Conservation (phyloP, 2,797 vertebrate species). For the Oreortyx pictus region DNA sequence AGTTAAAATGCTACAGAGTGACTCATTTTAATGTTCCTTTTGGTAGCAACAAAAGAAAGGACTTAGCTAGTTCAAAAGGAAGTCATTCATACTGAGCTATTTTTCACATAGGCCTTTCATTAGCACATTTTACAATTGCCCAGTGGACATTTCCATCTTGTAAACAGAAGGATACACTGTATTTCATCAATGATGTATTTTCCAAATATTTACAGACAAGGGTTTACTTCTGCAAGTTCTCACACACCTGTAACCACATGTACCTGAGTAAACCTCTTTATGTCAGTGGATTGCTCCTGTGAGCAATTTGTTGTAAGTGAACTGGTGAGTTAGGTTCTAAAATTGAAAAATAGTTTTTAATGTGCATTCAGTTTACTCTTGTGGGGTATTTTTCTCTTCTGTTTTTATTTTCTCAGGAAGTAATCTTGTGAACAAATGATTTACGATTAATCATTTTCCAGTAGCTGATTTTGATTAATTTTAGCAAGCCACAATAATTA, state of each 20-base stretch:
- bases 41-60: not conserved
- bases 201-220: constrained; percentile 3
- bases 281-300: not conserved
- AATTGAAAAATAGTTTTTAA: constrained; percentile 28
- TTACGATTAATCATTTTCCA: not conserved
- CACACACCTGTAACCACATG: not conserved
- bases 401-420: not conserved
- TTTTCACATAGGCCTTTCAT: constrained; percentile 34
- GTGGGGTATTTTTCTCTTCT: fast-evolving
- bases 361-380: not conserved
- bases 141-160: constrained; percentile 16
- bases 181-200: not conserved
- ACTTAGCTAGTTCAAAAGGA: constrained; percentile 56
- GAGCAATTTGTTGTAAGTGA: not conserved
- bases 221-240: not conserved
- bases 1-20: constrained; percentile 41
- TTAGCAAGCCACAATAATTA: not conserved
- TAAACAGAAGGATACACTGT: not conserved
- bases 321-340: not conserved
- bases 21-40: constrained; percentile 47
- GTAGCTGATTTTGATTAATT: not conserved
- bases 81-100: constrained; percentile 8
- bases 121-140: not conserved
- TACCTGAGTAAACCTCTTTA: not conserved
- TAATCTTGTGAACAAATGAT: not conserved